phyloP scores from a whole-genome alignment of 2,113 vertebrate species.

The Myanophis thanlyinensis region DNA sequence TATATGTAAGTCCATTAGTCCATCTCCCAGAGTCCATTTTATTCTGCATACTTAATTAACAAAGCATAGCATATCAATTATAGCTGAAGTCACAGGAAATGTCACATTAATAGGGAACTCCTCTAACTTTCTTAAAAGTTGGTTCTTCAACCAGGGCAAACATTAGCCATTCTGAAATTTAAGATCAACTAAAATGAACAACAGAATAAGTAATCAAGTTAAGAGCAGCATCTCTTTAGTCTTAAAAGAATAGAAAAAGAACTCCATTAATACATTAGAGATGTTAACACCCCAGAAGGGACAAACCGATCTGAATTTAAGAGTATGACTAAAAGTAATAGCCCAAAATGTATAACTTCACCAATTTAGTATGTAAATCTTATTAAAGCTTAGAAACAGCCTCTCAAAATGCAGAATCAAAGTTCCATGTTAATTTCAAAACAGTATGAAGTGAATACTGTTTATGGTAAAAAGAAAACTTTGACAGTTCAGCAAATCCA shows the following conservation, averaged over 20 bases:
- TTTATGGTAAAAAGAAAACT: neutral
- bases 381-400: neutral
- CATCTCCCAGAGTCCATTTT: conserved; percentile 23
- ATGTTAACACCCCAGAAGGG: neutral
- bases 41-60: conserved; percentile 34
- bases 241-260: neutral
- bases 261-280: conserved; percentile 8
- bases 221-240: neutral
- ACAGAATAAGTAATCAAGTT: neutral
- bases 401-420: neutral
- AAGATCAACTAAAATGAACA: neutral
- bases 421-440: neutral
- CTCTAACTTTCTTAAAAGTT: conserved; percentile 42
- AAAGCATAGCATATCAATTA: conserved; percentile 56
- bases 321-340: neutral
- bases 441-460: neutral
- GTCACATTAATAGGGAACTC: conserved; percentile 42
- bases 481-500: neutral
- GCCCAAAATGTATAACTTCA: neutral
- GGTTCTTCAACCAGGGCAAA: conserved; percentile 33
- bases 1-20: neutral
- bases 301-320: conserved; percentile 10
- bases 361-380: neutral
- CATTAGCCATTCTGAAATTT: neutral
- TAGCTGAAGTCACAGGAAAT: conserved; percentile 40